Conservation (phyloP, 2,888 invertebrate genomes). For the Calliscelio sp. region DNA sequence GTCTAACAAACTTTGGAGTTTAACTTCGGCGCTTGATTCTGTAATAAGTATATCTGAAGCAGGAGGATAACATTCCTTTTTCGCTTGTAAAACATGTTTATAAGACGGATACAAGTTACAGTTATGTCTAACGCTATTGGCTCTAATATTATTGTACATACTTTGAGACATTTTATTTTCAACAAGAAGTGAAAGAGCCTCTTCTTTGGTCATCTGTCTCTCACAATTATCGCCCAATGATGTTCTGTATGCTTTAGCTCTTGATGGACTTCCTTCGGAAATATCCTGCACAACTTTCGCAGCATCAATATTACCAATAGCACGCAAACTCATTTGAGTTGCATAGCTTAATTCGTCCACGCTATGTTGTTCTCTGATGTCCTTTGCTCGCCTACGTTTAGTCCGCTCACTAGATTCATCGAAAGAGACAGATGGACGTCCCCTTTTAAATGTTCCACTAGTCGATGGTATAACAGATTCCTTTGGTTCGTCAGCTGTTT, state of each 20-base stretch:
- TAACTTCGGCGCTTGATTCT: constrained; percentile 47
- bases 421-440: constrained; percentile 68
- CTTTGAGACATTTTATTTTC: constrained; percentile 57
- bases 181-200: constrained; percentile 45
- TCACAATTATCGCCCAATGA: neutral
- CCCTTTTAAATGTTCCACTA: neutral
- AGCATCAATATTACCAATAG: constrained; percentile 68
- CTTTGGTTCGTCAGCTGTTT: constrained; percentile 29
- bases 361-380: neutral
- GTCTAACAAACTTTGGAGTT: constrained; percentile 34
- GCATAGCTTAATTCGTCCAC: constrained; percentile 59
- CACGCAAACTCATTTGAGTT: constrained; percentile 73
- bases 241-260: constrained; percentile 64
- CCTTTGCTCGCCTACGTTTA: constrained; percentile 25
- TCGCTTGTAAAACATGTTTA: constrained; percentile 35
- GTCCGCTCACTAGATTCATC: constrained; percentile 69
- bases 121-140: constrained; percentile 24
- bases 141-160: constrained; percentile 49
- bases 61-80: constrained; percentile 53
- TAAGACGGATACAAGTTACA: constrained; percentile 52
- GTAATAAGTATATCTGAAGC: constrained; percentile 54
- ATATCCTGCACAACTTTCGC: constrained; percentile 71
- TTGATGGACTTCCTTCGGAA: constrained; percentile 61
- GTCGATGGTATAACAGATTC: neutral
- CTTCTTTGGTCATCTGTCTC: constrained; percentile 36